These are phyloP conservation scores for Drosophila vallismaia DNA, from an alignment of 2,888 invertebrate species.

Conservation along the genomic window DNA sequence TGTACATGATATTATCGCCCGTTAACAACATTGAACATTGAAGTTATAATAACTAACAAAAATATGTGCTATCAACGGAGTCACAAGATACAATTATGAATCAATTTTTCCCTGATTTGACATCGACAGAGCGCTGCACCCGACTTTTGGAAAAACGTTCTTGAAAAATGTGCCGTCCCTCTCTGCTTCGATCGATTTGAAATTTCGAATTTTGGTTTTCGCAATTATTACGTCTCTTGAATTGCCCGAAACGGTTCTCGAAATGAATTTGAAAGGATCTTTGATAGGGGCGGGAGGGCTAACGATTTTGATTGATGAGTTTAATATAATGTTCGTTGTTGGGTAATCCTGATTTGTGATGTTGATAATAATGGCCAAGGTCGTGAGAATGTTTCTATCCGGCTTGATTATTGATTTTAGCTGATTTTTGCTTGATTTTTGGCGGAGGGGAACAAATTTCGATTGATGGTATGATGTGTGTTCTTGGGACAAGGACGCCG, in stretches of 20 bases:
- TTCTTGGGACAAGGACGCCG: conserved; percentile 1
- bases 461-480: conserved; percentile 1
- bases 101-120: not conserved
- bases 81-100: conserved; percentile 3
- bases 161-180: not conserved
- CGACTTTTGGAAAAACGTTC: not conserved
- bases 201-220: conserved; percentile 34
- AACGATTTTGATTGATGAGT: conserved; percentile 5
- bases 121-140: conserved; percentile 45
- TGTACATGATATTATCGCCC: conserved; percentile 70
- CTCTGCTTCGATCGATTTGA: conserved; percentile 8
- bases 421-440: conserved; percentile 4
- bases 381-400: conserved; percentile 6
- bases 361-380: conserved; percentile 14
- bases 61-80: conserved; percentile 9
- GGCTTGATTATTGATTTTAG: conserved; percentile 1
- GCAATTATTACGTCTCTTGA: not conserved
- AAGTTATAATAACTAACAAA: conserved; percentile 25
- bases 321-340: not conserved
- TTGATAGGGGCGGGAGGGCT: conserved; percentile 28
- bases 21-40: conserved; percentile 49
- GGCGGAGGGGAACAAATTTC: not conserved
- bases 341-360: conserved; percentile 2
- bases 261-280: conserved; percentile 53
- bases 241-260: conserved; percentile 1